Conservation (phyloP, 53 echinoderm and acorn worm genomes). For the Actinopyga echinites region DNA sequence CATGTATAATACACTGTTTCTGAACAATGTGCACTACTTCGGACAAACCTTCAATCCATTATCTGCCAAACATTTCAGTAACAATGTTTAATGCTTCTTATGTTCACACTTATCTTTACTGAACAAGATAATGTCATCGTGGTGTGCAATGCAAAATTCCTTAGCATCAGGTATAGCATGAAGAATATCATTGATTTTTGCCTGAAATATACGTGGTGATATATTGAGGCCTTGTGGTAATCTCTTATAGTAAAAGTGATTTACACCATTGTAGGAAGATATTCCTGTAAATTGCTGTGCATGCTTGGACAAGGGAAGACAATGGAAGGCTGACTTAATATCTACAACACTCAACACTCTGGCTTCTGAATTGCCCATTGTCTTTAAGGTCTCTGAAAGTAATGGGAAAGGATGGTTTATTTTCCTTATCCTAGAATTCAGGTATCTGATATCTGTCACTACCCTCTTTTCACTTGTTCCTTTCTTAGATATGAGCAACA, state of each 20-base stretch:
- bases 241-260: conserved; percentile 52
- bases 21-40: conserved; percentile 21
- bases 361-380: conserved; percentile 46
- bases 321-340: conserved; percentile 45
- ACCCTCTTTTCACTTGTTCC: conserved; percentile 56
- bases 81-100: no score
- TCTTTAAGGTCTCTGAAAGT: conserved; percentile 46
- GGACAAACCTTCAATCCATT: conserved; percentile 11
- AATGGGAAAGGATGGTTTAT: conserved; percentile 55
- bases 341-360: conserved; percentile 53
- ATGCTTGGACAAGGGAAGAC: conserved; percentile 37
- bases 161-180: conserved; percentile 23
- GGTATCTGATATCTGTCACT: conserved; percentile 53
- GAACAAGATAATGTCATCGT: conserved; percentile 55
- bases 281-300: conserved; percentile 50
- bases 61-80: no score
- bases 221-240: conserved; percentile 48
- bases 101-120: conserved; percentile 8
- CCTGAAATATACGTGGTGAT: conserved; percentile 45
- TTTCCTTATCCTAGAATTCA: conserved; percentile 48
- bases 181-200: conserved; percentile 41
- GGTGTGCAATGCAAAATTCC: conserved; percentile 52
- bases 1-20: conserved; percentile 1
- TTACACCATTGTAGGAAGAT: conserved; percentile 50
- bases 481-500: no score